Conservation (phyloP, 2,888 invertebrate species). For the Hermaeophaga mercurialis region DNA sequence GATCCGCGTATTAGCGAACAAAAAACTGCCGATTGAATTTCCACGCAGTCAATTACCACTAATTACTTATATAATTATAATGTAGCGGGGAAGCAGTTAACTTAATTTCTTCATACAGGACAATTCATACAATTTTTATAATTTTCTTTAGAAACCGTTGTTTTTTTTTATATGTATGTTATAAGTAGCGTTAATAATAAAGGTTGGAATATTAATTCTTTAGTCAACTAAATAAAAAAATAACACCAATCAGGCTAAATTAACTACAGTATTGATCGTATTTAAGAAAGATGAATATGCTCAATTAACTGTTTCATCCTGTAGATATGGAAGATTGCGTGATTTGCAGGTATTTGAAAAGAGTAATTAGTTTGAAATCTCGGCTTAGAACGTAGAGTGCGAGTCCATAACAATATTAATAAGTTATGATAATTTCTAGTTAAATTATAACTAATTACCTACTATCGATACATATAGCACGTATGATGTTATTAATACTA, state of each 20-base stretch:
- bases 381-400: constrained; percentile 4
- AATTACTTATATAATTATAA: constrained; percentile 26
- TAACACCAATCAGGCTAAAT: too few relatives aligned
- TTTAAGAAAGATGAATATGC: too few relatives aligned
- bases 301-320: constrained; percentile 4
- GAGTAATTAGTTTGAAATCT: constrained; percentile 12
- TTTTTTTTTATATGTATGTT: too few relatives aligned
- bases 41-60: background rate
- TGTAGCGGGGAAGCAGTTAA: constrained; percentile 6
- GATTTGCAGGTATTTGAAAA: background rate
- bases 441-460: constrained; percentile 14
- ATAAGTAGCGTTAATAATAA: too few relatives aligned
- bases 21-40: constrained; percentile 8
- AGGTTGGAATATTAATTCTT: too few relatives aligned
- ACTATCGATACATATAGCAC: constrained; percentile 5
- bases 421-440: constrained; percentile 18
- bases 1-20: constrained; percentile 14
- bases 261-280: too few relatives aligned
- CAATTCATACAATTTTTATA: too few relatives aligned
- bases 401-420: constrained; percentile 21
- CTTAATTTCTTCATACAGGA: background rate
- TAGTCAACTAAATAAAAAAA: too few relatives aligned
- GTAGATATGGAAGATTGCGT: constrained; percentile 13
- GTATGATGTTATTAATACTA: background rate
- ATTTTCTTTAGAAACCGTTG: too few relatives aligned